Evolutionary conservation across 2,797 vertebrate genomes (phyloP).

Genomic region (Trichosurus vulpecula): DNA sequence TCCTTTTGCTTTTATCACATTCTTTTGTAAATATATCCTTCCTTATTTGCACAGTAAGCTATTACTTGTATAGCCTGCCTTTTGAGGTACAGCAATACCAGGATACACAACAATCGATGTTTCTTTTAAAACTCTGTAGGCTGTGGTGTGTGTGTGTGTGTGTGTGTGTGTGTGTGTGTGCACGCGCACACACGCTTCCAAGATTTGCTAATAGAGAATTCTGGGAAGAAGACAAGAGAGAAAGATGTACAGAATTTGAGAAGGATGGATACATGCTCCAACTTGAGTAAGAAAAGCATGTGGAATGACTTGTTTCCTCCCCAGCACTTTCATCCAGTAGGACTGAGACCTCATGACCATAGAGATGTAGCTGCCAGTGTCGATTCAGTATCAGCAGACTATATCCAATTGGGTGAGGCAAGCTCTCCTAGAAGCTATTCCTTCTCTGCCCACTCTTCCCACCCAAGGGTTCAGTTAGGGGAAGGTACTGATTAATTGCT

Average conservation of each 20-base stretch:
- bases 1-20: neutral
- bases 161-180: neutral
- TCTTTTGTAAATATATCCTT: neutral
- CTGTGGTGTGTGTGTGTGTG: neutral
- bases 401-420: neutral
- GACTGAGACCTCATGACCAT: neutral
- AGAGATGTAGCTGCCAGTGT: neutral
- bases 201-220: neutral
- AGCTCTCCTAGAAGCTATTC: neutral
- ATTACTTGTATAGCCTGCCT: neutral
- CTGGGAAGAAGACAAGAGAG: neutral
- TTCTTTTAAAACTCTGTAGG: neutral
- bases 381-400: neutral
- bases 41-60: neutral
- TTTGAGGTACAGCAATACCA: neutral
- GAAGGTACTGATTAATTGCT: neutral
- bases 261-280: neutral
- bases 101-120: neutral
- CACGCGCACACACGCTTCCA: neutral
- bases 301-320: neutral
- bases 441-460: neutral
- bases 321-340: neutral
- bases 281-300: neutral
- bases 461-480: neutral
- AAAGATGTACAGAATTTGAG: neutral